These are phyloP conservation scores for Morus bassanus DNA, from an alignment of 2,797 vertebrate species.

Conservation along the genomic window DNA sequence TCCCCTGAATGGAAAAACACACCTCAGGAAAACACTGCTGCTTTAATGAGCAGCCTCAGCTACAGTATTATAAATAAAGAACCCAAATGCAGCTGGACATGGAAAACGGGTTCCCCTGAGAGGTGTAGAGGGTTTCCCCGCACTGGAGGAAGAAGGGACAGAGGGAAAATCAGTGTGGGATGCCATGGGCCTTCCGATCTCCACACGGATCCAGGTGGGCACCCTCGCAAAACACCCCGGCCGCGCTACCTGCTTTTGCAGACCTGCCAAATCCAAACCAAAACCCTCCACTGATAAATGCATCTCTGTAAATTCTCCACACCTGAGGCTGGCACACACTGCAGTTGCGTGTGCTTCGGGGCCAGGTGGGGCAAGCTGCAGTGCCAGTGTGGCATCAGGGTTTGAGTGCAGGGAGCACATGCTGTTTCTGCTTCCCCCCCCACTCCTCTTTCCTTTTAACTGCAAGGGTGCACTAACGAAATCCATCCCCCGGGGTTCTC, in stretches of 20 bases:
- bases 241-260: fast-evolving
- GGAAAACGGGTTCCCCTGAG: neutral
- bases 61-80: neutral
- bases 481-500: neutral
- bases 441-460: neutral
- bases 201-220: neutral
- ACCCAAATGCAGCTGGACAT: neutral
- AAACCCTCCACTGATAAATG: neutral
- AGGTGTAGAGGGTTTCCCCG: neutral
- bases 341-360: neutral
- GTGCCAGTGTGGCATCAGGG: fast-evolving
- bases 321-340: neutral
- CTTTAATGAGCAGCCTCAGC: neutral
- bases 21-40: neutral
- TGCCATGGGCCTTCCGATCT: neutral
- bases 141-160: neutral
- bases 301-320: neutral
- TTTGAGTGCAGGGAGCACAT: neutral
- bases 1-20: neutral
- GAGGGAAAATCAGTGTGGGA: neutral
- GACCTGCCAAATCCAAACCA: neutral
- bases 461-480: neutral
- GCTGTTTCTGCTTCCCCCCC: neutral
- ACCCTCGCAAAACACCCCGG: neutral
- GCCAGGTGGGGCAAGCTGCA: neutral